Evolutionary conservation across 1,140 invertebrate genomes (phyloP), one percentile per base, ranked within the genome.

Genomic region (Drosophila guanche): DNA sequence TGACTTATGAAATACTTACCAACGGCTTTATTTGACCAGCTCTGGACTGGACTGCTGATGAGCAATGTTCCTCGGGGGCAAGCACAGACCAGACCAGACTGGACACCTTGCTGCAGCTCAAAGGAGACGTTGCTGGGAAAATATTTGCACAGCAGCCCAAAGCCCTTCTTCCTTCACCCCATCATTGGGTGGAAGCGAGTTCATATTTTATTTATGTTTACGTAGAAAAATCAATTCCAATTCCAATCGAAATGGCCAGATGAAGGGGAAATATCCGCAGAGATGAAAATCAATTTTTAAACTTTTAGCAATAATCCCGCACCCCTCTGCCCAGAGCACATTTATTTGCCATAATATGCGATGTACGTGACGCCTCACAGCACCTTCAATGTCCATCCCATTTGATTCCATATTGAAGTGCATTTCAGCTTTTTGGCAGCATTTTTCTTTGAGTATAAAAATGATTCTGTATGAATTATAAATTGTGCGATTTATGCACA

Each of bases 171-270:
- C 3, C 29, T 29, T 29, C 27, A 29, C 27, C 27, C 27, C 27
- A 33, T 33, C 29, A 33, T 33, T 8, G 16, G 27, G 69, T 70
- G 47, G 62, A 53, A 53, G 42, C 56, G 50, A 67, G 70, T 83
- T 88, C 83, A 88, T 88, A 89, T 89, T 88, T 88, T 88, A 88
- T 88, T 88, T 83, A 88, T 88, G 75, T 88, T 88, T 88, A 88
- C 83, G 63, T 83, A 53, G 56, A 83, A 75, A 86, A 88, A 88
- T 88, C 83, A 88, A 88, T 88, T 88, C 83, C 66, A 69, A 83
- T 76, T 76, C 72, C 65, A 75, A 69, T 46, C 70, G 63, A 37
- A 22, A 56, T 56, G 20, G 37, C 54, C 50, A 57, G 43, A 29
- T 33, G 20, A 53, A 74, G 59, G 46, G 70, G 78, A 72, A 67